These are phyloP conservation scores for Oxycera nigricornis DNA, from an alignment of 2,888 invertebrate species.

Conservation along the genomic window DNA sequence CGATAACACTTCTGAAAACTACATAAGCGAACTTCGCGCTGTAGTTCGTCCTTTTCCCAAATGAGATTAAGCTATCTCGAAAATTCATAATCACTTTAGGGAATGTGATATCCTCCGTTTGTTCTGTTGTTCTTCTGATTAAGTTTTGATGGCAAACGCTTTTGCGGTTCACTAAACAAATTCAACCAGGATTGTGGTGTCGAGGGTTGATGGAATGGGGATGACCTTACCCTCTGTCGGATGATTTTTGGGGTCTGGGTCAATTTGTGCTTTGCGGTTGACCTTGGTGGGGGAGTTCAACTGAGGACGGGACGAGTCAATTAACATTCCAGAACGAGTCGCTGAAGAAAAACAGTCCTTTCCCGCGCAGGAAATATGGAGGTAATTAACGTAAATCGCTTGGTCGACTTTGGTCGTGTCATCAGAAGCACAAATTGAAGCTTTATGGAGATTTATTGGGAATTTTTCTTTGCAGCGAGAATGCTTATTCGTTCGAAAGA, in stretches of 20 bases:
- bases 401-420: constrained; percentile 4
- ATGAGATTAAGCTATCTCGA: constrained; percentile 22
- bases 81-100: constrained; percentile 25
- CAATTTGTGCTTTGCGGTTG: no score
- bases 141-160: constrained; percentile 34
- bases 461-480: background rate
- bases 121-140: constrained; percentile 26
- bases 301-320: no score
- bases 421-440: constrained; percentile 1
- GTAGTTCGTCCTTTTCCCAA: constrained; percentile 13
- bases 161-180: background rate
- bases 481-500: no score
- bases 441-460: background rate
- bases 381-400: constrained; percentile 6
- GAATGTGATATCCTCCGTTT: constrained; percentile 4
- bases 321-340: background rate
- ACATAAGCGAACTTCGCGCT: background rate
- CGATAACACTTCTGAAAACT: background rate
- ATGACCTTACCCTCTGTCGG: no score
- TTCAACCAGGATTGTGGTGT: background rate
- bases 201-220: no score
- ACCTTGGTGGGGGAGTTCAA: no score
- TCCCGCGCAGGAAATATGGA: background rate
- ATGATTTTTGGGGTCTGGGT: no score
- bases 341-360: background rate